These are phyloP conservation scores for Pinna nobilis DNA, from an alignment of 1,140 invertebrate genomes.

Conservation along the genomic window DNA sequence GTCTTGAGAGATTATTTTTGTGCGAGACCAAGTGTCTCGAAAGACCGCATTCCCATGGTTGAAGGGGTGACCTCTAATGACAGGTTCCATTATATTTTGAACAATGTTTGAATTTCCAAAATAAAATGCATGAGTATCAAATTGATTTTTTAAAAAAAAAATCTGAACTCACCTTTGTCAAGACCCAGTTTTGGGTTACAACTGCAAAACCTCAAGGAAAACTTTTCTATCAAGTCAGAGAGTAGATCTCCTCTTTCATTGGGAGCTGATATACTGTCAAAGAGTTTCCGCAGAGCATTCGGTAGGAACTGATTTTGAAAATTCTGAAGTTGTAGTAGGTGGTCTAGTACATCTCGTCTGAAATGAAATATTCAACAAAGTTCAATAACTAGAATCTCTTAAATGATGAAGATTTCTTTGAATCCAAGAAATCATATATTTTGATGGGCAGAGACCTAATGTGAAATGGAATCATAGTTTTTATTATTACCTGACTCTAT, in stretches of 20 bases:
- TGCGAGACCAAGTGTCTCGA: too few relatives aligned
- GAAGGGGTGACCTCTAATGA: too few relatives aligned
- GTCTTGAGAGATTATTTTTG: too few relatives aligned
- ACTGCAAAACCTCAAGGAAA: conserved; percentile 76
- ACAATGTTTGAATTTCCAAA: too few relatives aligned
- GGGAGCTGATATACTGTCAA: conserved; percentile 75
- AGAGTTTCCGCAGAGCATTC: conserved; percentile 77
- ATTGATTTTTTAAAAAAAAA: too few relatives aligned
- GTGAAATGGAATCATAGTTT: background rate
- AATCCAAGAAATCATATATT: background rate
- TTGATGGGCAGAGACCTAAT: background rate
- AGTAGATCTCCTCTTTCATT: conserved; percentile 75
- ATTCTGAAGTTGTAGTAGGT: conserved; percentile 76
- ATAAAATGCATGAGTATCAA: too few relatives aligned
- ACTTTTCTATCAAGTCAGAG: conserved; percentile 76
- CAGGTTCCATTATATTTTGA: too few relatives aligned
- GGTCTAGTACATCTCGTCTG: conserved; percentile 76
- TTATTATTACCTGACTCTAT: background rate
- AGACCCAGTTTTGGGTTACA: conserved; percentile 76
- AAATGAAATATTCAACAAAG: conserved; percentile 27
- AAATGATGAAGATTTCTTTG: background rate
- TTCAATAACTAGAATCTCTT: background rate
- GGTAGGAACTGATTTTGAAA: conserved; percentile 77
- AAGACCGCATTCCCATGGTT: too few relatives aligned
- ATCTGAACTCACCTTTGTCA: conserved; percentile 74